These are phyloP conservation scores for Petrocephalus schoutedeni DNA, from an alignment of 2,797 vertebrate species.

Conservation along the genomic window DNA sequence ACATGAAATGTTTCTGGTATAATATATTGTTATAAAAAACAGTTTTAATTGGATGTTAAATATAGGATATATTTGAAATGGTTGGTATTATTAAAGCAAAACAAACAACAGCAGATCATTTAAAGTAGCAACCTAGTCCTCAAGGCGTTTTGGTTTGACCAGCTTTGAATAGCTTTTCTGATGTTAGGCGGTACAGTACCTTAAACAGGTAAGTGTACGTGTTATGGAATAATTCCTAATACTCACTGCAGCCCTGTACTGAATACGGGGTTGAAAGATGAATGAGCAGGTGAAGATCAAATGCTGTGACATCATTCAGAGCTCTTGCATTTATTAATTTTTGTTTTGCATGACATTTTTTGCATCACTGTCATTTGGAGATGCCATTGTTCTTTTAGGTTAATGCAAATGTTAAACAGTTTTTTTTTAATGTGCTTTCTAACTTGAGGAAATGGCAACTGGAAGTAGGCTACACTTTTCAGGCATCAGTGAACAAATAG, in stretches of 20 bases:
- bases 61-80: background rate
- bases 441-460: background rate
- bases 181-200: background rate
- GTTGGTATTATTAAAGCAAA: background rate
- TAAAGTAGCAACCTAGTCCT: background rate
- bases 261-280: background rate
- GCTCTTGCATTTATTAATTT: too few species aligned
- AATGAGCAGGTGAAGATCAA: background rate
- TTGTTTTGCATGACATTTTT: background rate
- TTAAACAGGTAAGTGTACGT: background rate
- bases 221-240: background rate
- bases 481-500: conserved; percentile 31
- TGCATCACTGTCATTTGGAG: background rate
- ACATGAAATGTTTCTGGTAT: background rate
- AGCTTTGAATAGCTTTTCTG: background rate
- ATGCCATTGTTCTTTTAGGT: conserved; percentile 13
- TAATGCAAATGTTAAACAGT: conserved; percentile 31
- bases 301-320: background rate
- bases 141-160: background rate
- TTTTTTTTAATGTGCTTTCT: conserved; percentile 28
- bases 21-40: background rate
- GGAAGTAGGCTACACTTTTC: conserved; percentile 18
- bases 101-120: background rate
- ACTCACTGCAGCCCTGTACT: background rate
- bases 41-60: background rate